A percentile compares a stretch with the other conserved stretches of the same genome.
These are phyloP conservation scores for Sepiola atlantica DNA, from an alignment of 2,888 invertebrate genomes.

Conservation along the genomic window DNA sequence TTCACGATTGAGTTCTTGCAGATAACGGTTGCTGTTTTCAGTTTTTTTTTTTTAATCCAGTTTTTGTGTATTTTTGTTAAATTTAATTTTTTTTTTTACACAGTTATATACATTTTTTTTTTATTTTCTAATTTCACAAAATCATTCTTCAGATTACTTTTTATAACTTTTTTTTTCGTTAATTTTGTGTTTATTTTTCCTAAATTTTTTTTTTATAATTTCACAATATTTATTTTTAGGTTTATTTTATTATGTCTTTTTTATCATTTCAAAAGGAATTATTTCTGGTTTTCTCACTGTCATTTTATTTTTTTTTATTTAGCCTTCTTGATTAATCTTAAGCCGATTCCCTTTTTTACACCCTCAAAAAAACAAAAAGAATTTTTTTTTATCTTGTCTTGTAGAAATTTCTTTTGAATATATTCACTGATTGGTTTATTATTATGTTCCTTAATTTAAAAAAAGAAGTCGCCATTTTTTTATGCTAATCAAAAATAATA, in stretches of 20 bases:
- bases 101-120: not conserved
- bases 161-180: not conserved
- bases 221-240: not conserved
- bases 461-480: not conserved
- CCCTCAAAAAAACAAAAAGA: not conserved
- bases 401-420: not conserved
- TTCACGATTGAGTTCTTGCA: too few relatives aligned
- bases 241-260: too few relatives aligned
- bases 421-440: not conserved
- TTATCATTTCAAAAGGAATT: too few relatives aligned
- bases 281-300: not conserved
- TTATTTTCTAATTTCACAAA: not conserved
- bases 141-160: not conserved
- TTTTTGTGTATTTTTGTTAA: not conserved
- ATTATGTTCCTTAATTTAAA: not conserved
- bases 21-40: too few relatives aligned
- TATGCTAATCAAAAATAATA: not conserved
- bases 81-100: not conserved
- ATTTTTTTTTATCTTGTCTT: not conserved
- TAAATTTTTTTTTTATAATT: not conserved
- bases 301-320: not conserved
- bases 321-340: not conserved
- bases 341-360: not conserved
- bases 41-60: not conserved
- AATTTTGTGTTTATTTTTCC: not conserved